Base-by-base conservation (phyloP, 1,140 invertebrate species). In the Geopemphigus sp. region DNA sequence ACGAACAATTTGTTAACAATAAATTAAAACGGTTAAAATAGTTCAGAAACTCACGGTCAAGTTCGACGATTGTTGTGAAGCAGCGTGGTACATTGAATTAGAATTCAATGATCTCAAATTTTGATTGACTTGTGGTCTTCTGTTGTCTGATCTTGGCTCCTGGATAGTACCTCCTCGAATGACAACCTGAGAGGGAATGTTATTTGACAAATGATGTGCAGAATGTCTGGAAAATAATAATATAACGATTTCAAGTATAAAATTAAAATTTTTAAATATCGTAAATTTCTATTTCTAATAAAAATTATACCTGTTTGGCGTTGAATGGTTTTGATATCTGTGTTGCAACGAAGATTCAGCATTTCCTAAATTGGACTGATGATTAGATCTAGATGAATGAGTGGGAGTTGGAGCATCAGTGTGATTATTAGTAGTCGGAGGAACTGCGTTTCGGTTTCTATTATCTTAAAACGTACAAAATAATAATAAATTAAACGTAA, bases 91-190 rank as follows among this genome's bases (percentile, higher is more conserved):
- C 74, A 78, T 63, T 11, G 56, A 1, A 14, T 78, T 78, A 5
- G 57, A 50, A 47, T 61, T 78, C 5, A 78, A 45, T 11, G 17
- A 19, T 1, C 57, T 39, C 15, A n/a, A 0, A 50, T 78, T 78
- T 50, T 78, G 74, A 29, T 78, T 63, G 19, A 24, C 11, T 59
- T 78, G 74, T 59, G 63, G 74, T 63, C 74, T 78, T 61, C 74
- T 61, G 74, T 61, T 61, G 1, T 78, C 74, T n/a, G 57, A 63
- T 26, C 39, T 59, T 15, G 57, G 22, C 14, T 78, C 74, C 19
- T 63, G 57, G 11, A 56, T 53, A 61, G 59, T 11, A 29, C 56
- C 39, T 47, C 74, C 57, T 24, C 57, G n/a, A 5, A 78, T 78
- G 10, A 63, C 57, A 19, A 78, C 74, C n/a, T 78, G 57, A 11